Percentiles rank a stretch among this genome's conserved stretches.
Conservation (phyloP, 2,888 invertebrate species). For the Hypolimnas misippus region DNA sequence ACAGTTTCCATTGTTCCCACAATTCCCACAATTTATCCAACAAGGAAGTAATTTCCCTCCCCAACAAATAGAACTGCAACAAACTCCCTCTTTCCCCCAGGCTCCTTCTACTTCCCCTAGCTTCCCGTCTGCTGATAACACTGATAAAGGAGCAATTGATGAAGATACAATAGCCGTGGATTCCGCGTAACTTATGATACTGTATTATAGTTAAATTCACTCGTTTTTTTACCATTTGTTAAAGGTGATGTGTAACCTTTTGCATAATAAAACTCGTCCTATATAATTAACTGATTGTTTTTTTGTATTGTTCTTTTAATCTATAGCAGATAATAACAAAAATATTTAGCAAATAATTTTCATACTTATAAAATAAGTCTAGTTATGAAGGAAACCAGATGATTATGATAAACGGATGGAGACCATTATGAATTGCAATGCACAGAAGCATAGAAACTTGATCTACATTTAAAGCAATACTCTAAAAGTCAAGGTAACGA, state of each 20-base stretch:
- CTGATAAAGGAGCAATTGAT: slow-evolving; percentile 65
- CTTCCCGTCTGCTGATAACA: slow-evolving; percentile 56
- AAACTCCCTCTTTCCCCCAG: slow-evolving; percentile 47
- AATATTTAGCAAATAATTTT: not conserved
- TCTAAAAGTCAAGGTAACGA: slow-evolving; percentile 21
- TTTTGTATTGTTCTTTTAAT: not conserved
- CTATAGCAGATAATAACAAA: not conserved
- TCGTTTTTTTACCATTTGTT: slow-evolving; percentile 5
- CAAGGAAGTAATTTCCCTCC: slow-evolving; percentile 35
- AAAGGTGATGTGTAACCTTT: not conserved
- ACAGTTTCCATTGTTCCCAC: slow-evolving; percentile 49
- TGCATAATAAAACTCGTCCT: slow-evolving; percentile 19
- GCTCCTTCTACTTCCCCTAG: slow-evolving; percentile 56
- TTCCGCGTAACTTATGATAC: slow-evolving; percentile 53
- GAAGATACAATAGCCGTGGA: slow-evolving; percentile 78
- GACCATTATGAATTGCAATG: not conserved
- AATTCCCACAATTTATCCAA: slow-evolving; percentile 51
- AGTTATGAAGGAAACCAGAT: no score
- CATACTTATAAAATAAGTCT: no score
- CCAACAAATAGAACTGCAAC: slow-evolving; percentile 28
- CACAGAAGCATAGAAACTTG: not conserved
- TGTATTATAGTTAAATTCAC: slow-evolving; percentile 7
- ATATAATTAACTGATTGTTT: not conserved
- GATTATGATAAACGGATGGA: not conserved
- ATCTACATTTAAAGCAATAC: slow-evolving; percentile 5